These are phyloP conservation scores for Mesoligia furuncula DNA, from an alignment of 2,888 invertebrate genomes.

Conservation along the genomic window DNA sequence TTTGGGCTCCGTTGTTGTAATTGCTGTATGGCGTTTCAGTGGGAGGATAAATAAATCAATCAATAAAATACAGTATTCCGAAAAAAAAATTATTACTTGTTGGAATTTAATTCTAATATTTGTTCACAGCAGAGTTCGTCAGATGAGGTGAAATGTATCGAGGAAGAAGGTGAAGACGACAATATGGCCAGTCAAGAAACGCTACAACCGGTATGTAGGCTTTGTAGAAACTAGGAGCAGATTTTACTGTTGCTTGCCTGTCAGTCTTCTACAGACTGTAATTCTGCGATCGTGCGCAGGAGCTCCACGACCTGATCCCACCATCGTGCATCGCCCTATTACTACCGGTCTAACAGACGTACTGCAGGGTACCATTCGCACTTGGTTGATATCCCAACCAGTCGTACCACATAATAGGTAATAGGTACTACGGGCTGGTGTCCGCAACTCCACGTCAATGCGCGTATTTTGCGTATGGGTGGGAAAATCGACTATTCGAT, in stretches of 20 bases:
- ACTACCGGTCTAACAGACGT: neutral
- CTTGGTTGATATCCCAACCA: neutral
- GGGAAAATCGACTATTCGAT: no score
- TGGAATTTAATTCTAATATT: neutral
- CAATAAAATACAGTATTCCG: neutral
- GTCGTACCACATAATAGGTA: no score
- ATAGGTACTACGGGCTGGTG: no score
- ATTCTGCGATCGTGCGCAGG: no score
- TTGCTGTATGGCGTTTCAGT: no score
- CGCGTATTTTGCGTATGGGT: no score
- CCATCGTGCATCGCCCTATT: neutral
- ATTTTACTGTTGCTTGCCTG: neutral
- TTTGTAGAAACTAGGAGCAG: neutral
- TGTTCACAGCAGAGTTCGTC: conserved; percentile 89
- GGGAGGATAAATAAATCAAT: neutral
- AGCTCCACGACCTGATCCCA: neutral
- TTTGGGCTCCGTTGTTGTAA: no score
- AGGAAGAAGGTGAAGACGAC: conserved; percentile 93
- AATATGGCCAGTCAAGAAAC: conserved; percentile 89
- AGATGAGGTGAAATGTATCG: conserved; percentile 93
- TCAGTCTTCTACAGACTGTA: neutral
- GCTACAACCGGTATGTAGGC: conserved; percentile 81
- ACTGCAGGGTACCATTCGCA: neutral
- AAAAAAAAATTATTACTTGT: no score
- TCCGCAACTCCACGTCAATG: no score